Evolutionary conservation across 1,140 invertebrate genomes (phyloP), one percentile per base, ranked within the genome.

Genomic region (Tetragnatha versicolor): DNA sequence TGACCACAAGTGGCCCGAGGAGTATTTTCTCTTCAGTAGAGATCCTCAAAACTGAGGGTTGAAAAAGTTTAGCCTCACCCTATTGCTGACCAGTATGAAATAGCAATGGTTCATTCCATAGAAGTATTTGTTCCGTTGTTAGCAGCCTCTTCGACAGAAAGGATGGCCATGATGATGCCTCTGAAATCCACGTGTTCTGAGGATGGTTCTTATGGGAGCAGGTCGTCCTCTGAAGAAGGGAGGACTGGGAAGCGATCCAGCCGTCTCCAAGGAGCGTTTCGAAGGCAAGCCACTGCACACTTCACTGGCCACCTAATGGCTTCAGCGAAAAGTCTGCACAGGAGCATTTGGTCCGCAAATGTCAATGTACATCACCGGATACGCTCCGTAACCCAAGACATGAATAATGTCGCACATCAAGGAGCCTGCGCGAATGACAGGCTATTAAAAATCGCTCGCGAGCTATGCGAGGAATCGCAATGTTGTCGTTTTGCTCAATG

Each of bases 371-470:
- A 33, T 58, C 35, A 49, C 55, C 55, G 72, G 72, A 75, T 75
- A 63, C 58, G 20, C 37, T 10, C 3, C 20, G 72, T 63, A 75
- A 75, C 27, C 31, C 37, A 37, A 75, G 58, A 75, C 58, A 35
- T 75, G 72, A 75, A 75, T 75, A 75, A 75, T 75, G 72, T 75
- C 72, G 58, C 72, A 75, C 72, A 75, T 75, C 63, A 75, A 33
- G 55, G 49, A 70, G 31, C 47, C 25, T 33, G 33, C 37, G 51
- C 47, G 39, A 61, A 63, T 63, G 72, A 75, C 58, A 58, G 55
- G 55, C 72, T 63, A 75, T 75, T 75, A 75, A 75, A 75, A 75
- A 61, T 75, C 29, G 58, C 55, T 51, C 55, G 42, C n/a, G 7
- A 75, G 51, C 12, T 75, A 75, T 75, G 72, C 58, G 37, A 47